Conservation (phyloP, 1,140 invertebrate genomes). For the Drosophila mauritiana region DNA sequence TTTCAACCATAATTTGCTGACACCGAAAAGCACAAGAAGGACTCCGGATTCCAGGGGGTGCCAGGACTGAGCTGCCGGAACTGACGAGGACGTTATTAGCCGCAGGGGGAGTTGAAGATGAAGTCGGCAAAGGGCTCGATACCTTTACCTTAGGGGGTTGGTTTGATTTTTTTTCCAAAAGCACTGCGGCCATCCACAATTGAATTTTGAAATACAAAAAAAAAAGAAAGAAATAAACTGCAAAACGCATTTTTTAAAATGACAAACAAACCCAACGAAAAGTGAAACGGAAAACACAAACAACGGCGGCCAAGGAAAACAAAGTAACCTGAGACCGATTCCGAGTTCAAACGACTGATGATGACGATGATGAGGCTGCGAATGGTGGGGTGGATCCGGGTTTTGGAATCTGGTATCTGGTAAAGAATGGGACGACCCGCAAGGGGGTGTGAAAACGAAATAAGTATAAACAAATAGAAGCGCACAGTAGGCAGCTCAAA, state of each 20-base stretch:
- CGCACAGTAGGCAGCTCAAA: constrained; percentile 55
- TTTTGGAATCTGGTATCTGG: neutral
- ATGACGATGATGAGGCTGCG: constrained; percentile 33
- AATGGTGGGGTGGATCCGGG: constrained; percentile 7
- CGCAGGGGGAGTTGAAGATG: constrained; percentile 36
- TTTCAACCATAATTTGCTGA: constrained; percentile 39
- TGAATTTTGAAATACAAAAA: constrained; percentile 53
- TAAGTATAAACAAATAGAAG: constrained; percentile 80
- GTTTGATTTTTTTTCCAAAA: constrained; percentile 15
- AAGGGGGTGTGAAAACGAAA: constrained; percentile 77
- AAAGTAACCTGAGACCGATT: constrained; percentile 73
- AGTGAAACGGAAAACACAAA: constrained; percentile 81
- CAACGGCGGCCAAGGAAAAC: constrained; percentile 70
- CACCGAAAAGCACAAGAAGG: constrained; percentile 41
- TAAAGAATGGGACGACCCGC: constrained; percentile 13
- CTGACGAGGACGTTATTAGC: constrained; percentile 67
- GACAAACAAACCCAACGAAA: constrained; percentile 69
- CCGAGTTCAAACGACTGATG: constrained; percentile 56
- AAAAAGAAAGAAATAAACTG: constrained; percentile 26
- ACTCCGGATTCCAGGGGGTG: neutral
- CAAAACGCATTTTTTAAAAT: constrained; percentile 65
- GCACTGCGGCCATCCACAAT: constrained; percentile 72
- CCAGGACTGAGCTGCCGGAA: constrained; percentile 37
- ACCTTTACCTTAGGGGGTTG: constrained; percentile 47
- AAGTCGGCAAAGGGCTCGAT: constrained; percentile 3